Conservation (phyloP, 1,140 invertebrate species). For the Euwallacea fornicatus region DNA sequence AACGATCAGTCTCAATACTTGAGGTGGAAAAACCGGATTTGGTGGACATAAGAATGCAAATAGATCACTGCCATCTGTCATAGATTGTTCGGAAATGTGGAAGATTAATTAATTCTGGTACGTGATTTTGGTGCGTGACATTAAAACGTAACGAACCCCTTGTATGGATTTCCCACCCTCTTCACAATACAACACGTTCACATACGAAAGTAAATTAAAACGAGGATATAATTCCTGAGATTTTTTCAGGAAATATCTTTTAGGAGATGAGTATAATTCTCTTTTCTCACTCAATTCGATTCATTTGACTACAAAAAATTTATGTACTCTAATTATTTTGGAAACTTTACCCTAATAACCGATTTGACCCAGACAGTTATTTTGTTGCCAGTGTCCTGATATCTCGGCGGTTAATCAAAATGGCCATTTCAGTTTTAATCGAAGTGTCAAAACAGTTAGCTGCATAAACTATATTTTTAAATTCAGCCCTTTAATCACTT, state of each 20-base stretch:
- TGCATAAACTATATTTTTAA: constrained; percentile 15
- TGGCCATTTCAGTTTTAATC: constrained; percentile 11
- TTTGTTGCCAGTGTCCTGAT: constrained; percentile 12
- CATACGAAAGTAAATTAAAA: constrained; percentile 6
- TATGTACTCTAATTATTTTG: no score
- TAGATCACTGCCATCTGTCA: constrained; percentile 34
- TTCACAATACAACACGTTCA: background rate
- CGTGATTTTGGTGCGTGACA: constrained; percentile 11
- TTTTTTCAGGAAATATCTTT: no score
- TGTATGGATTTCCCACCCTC: constrained; percentile 2
- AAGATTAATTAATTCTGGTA: constrained; percentile 34
- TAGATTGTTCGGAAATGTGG: constrained; percentile 22
- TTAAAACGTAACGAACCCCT: constrained; percentile 20
- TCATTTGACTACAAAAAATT: no score
- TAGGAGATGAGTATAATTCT: no score
- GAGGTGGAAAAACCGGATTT: no score
- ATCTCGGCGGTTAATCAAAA: constrained; percentile 14
- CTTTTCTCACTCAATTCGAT: no score
- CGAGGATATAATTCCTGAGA: background rate
- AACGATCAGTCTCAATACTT: no score
- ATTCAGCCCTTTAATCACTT: background rate
- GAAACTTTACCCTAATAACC: background rate
- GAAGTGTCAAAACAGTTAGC: constrained; percentile 12
- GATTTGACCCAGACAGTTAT: constrained; percentile 8
- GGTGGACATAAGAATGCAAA: background rate